Percentiles rank a stretch among this genome's conserved stretches.
Conservation (phyloP, 2,888 invertebrate genomes). For the Drosophila borborema region DNA sequence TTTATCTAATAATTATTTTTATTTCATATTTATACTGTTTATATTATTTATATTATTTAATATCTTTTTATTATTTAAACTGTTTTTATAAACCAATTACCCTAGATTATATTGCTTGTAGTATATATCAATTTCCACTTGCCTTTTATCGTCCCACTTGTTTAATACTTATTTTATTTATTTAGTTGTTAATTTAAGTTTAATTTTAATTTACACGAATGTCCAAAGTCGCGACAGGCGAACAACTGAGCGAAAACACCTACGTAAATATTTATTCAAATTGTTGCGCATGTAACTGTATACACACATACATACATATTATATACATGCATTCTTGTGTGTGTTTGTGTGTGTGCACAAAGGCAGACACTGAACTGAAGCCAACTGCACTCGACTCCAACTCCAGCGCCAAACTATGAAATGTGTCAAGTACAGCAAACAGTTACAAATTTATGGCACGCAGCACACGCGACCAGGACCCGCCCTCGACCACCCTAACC, state of each 20-base stretch:
- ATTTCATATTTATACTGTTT: no score
- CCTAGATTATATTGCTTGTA: neutral
- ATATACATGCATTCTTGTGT: neutral
- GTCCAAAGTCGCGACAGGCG: slow-evolving; percentile 40
- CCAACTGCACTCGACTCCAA: slow-evolving; percentile 30
- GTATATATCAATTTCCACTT: slow-evolving; percentile 14
- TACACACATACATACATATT: neutral
- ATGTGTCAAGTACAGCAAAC: slow-evolving; percentile 79
- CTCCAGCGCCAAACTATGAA: slow-evolving; percentile 58
- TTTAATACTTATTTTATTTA: slow-evolving; percentile 33
- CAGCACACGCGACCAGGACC: slow-evolving; percentile 61
- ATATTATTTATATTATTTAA: neutral
- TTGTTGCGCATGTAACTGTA: slow-evolving; percentile 19
- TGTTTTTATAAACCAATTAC: neutral
- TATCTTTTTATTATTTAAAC: neutral
- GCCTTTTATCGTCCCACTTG: neutral
- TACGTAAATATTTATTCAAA: slow-evolving; percentile 69
- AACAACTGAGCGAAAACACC: slow-evolving; percentile 51
- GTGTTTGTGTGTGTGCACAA: slow-evolving; percentile 1
- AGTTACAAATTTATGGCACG: slow-evolving; percentile 75
- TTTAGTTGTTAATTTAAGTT: slow-evolving; percentile 63
- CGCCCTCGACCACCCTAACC: slow-evolving; percentile 4
- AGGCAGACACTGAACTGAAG: slow-evolving; percentile 20
- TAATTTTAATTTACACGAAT: slow-evolving; percentile 63
- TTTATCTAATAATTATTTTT: no score